phyloP scores from a whole-genome alignment of 2,113 vertebrate genomes.

The Cettia cetti region DNA sequence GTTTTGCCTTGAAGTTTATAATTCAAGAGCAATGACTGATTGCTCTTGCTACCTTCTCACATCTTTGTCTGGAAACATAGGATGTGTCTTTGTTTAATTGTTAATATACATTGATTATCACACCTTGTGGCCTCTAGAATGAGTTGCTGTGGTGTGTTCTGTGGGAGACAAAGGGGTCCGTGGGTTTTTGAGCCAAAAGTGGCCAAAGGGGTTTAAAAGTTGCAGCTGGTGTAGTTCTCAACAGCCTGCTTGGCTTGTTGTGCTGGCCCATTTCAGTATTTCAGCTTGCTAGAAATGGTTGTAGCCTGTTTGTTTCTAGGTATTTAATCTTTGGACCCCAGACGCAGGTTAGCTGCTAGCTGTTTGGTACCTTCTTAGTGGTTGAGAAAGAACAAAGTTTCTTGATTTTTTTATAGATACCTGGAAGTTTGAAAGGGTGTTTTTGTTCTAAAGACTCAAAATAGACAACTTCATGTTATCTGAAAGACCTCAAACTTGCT shows the following conservation, averaged over 20 bases:
- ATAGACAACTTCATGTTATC: not conserved
- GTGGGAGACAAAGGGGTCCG: not conserved
- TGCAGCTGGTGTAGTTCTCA: not conserved
- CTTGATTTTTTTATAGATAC: not conserved
- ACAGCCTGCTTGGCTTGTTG: not conserved
- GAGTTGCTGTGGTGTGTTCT: not conserved
- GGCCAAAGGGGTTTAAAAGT: not conserved
- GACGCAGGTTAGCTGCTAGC: not conserved
- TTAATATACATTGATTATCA: not conserved
- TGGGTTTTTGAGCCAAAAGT: not conserved
- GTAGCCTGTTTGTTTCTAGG: not conserved
- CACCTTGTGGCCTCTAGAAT: not conserved
- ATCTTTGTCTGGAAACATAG: not conserved
- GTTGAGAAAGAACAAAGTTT: not conserved
- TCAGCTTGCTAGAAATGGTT: not conserved
- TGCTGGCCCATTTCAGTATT: not conserved
- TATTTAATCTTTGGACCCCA: not conserved
- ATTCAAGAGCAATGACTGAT: not conserved
- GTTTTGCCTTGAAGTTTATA: not conserved
- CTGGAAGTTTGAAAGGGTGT: not conserved
- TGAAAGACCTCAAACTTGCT: not conserved
- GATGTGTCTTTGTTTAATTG: not conserved
- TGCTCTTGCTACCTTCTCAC: not conserved
- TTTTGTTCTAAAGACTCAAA: not conserved
- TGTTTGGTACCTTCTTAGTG: not conserved